A percentile compares a stretch with the other conserved stretches of the same genome.
phyloP scores from a whole-genome alignment of 2,113 vertebrate genomes.

The Nerophis lumbriciformis region DNA sequence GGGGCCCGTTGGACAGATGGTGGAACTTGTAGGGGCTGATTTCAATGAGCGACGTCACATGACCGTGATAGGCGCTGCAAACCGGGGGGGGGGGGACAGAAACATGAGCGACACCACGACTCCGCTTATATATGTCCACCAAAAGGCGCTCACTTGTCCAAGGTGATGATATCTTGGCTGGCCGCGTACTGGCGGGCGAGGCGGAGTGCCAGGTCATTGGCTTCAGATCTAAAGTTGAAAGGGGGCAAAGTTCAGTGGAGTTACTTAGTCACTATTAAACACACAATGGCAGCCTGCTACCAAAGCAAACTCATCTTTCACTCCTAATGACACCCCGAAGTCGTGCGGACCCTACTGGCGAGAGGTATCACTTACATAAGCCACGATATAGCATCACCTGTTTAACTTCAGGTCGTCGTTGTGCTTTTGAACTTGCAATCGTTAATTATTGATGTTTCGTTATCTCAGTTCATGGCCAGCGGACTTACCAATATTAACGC shows the following conservation, averaged over 20 bases:
- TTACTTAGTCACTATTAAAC: conserved; percentile 68
- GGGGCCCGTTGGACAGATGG: conserved; percentile 74
- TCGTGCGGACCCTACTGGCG: too few species aligned
- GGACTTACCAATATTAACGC: too few species aligned
- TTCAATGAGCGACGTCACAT: conserved; percentile 91
- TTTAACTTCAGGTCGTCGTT: too few species aligned
- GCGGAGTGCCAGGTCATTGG: conserved; percentile 93
- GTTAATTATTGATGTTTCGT: too few species aligned
- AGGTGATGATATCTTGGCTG: conserved; percentile 86
- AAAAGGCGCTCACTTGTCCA: conserved; percentile 84
- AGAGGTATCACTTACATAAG: too few species aligned
- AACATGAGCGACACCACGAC: too few species aligned
- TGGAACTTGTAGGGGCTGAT: conserved; percentile 98
- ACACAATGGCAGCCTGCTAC: conserved; percentile 39
- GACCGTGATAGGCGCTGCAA: conserved; percentile 92
- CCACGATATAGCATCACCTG: too few species aligned
- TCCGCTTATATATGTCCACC: too few species aligned
- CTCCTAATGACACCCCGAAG: too few species aligned
- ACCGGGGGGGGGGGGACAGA: neutral
- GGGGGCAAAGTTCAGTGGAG: conserved; percentile 48
- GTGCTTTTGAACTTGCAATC: too few species aligned
- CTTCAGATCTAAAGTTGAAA: conserved; percentile 84
- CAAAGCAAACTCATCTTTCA: neutral
- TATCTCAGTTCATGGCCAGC: too few species aligned
- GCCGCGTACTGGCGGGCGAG: conserved; percentile 84